Evolutionary conservation across 2,888 invertebrate genomes (phyloP), one percentile per base, ranked within the genome.

Genomic region (Tupiocoris notatus): DNA sequence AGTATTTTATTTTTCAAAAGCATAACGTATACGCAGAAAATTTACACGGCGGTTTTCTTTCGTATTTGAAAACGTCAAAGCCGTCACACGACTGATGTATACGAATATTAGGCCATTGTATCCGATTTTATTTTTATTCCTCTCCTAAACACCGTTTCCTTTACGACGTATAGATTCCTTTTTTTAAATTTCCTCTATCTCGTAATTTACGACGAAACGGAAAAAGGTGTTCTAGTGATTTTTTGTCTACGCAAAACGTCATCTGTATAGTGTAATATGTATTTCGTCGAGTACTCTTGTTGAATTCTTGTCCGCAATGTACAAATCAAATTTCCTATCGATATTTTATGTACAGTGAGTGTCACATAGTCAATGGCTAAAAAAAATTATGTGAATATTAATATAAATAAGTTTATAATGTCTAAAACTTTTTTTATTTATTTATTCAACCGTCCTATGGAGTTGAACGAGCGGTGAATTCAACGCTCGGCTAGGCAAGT

Each of bases 391-490:
- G 80, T 80, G 80, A 80, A 80, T 80, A 80, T 78, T n/a, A 80
- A 78, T 80, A 80, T 78, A 80, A 79, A 79, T 80, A 80, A 80
- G 80, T 80, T 80, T 80, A 80, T 80, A 80, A 79, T 79, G 78
- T 79, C 78, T 75, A 78, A 65, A 75, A 56, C 58, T 64, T 25
- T 71, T 70, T 57, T 18, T 7, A 57, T 71, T 71, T 59, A 24
- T 21, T 24, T 24, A n/a, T 16, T 59, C 22, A 71, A 24, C 39
- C 39, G 39, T 24, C 25, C 23, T 24, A 18, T 71, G 25, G 25
- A 17, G n/a, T n/a, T n/a, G 12, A 65, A 25, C 12, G 54, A 62
- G n/a, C 18, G 67, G 78, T 54, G 78, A 78, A 66, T 78, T 78
- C 58, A 78, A 78, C 74, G 78, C 24, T 17, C 62, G 78, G 78